A percentile compares a stretch with the other conserved stretches of the same genome.
Conservation (phyloP, 2,113 vertebrate genomes). For the Nycticorax nycticorax region DNA sequence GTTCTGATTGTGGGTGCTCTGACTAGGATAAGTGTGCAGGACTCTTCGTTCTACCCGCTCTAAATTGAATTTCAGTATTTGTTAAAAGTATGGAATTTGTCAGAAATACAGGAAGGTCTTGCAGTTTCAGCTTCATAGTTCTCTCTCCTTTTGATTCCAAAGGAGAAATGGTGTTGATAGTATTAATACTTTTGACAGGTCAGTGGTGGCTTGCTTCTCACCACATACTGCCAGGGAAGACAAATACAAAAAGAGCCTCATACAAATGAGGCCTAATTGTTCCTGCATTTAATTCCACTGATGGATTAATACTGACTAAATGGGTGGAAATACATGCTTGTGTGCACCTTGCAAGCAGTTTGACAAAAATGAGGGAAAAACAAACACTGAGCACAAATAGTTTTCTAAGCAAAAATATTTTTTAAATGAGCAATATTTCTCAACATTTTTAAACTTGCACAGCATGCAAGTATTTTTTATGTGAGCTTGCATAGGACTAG, state of each 20-base stretch:
- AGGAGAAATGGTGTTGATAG: neutral
- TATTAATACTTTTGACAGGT: neutral
- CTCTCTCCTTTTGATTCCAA: neutral
- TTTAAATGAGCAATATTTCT: neutral
- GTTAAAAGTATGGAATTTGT: neutral
- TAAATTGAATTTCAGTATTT: neutral
- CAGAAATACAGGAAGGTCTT: rapidly evolving
- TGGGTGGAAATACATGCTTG: neutral
- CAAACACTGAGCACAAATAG: neutral
- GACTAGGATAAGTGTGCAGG: neutral
- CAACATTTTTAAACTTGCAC: neutral
- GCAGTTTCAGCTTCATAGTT: neutral
- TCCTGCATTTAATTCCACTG: neutral
- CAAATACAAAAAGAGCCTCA: neutral
- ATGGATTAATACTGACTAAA: neutral
- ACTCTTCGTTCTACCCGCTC: neutral
- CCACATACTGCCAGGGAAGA: neutral
- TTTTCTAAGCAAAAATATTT: neutral
- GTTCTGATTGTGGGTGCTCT: neutral
- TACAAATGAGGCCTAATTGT: neutral
- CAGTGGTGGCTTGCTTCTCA: neutral
- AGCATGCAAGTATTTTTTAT: neutral
- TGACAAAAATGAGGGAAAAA: neutral
- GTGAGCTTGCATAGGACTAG: neutral
- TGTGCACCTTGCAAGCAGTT: neutral